A percentile compares a stretch with the other conserved stretches of the same genome.
Evolutionary conservation across 1,140 invertebrate genomes (phyloP).

Genomic region (Lucilia cuprina): DNA sequence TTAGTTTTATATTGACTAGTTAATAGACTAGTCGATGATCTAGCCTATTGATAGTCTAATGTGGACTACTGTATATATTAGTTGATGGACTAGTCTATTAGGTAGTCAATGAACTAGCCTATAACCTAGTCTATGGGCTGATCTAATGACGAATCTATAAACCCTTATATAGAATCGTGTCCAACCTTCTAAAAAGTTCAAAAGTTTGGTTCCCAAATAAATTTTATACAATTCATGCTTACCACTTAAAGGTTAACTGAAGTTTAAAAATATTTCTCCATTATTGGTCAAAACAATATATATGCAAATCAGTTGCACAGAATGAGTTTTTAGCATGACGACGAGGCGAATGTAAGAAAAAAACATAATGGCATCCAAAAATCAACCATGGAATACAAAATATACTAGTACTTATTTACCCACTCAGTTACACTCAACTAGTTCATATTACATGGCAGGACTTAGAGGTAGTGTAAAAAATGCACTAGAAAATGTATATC

Average conservation of each 20-base stretch:
- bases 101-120: too few species aligned
- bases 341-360: too few species aligned
- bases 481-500: background rate
- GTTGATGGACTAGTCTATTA: too few species aligned
- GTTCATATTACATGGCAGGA: background rate
- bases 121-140: too few species aligned
- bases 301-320: background rate
- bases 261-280: background rate
- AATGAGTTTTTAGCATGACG: conserved; percentile 13
- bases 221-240: background rate
- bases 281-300: conserved; percentile 4
- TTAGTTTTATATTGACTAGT: too few species aligned
- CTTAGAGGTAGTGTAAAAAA: background rate
- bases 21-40: too few species aligned
- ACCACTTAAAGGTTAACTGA: background rate
- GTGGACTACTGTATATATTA: too few species aligned
- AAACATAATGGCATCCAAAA: background rate
- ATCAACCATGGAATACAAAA: background rate
- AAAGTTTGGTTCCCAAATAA: too few species aligned
- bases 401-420: background rate
- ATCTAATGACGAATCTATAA: too few species aligned
- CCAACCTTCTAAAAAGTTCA: too few species aligned
- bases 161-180: too few species aligned
- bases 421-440: background rate
- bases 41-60: too few species aligned